Base-by-base conservation (phyloP, 2,888 invertebrate species). In the Leucoma salicis region DNA sequence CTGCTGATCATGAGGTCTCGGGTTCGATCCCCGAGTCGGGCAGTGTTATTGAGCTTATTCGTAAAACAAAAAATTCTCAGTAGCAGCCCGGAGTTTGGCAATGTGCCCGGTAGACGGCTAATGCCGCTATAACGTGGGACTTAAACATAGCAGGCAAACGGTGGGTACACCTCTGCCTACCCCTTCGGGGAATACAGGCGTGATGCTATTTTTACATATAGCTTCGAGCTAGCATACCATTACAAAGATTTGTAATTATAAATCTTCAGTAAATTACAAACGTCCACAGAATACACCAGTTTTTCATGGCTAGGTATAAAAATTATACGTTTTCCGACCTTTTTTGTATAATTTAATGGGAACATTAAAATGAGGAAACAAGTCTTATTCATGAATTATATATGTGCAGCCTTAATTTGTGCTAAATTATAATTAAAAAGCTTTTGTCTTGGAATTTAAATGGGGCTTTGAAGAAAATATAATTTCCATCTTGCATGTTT, bases 391-490 rank as follows among this genome's bases (percentile, higher is more conserved):
- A 74, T 78, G 75, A 81, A 81, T 79, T 74, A 72, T 67, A 74
- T 74, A 79, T 71, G 63, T 63, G 65, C 71, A 57, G 59, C 68
- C 71, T 75, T 79, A 81, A 80, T 78, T 80, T 80, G 65, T 70
- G 67, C 70, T 68, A 76, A 78, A 81, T 78, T 79, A 74, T 77
- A 78, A 70, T 76, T 70, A 70, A 57, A 70, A 74, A 68, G 15
- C 61, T 63, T 66, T 72, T 66, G 61, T 53, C 39, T 61, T 54
- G 49, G 57, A 57, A 63, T 79, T 80, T 73, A 68, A 75, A 79
- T 79, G 60, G 65, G 66, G 76, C 73, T 72, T 63, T 68, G 69
- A 59, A 63, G 53, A 66, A 53, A 65, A 64, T 60, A 60, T 47
- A 67, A 64, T 54, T 54, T 53, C 42, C n/a, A n/a, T 53, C 54